Base-by-base conservation (phyloP, 2,113 vertebrate genomes). In the Tetraodon nigroviridis region DNA sequence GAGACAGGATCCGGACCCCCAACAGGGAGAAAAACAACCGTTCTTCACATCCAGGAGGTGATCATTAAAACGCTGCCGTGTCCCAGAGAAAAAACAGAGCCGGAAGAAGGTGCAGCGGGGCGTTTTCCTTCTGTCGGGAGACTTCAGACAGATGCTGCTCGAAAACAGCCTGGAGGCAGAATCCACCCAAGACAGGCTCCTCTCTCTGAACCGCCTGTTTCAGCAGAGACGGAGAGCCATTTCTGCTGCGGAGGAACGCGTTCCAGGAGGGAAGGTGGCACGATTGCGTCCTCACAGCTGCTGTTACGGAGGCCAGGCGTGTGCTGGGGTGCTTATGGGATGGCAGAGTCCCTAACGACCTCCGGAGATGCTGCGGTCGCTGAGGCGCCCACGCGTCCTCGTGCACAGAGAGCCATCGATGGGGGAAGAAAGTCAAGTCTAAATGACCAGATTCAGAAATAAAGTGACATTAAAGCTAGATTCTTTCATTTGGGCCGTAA, bases 61-160 rank as follows among this genome's bases (percentile, higher is more conserved):
- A 64, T 76, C 62, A 76, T 85, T 81, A 73, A 77, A 77, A 65
- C 48, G 56, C 32, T 37, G 32, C 7, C 32, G 8, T 7, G 17
- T 27, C 24, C 24, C 24, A 27, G 24, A 27, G 24, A 27, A 27
- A 1, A 27, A 5, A 27, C 2, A 27, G 24, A 27, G 24, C 5
- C 24, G 24, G 24, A 6, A 6, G 24, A 6, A 27, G 24, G 24
- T 27, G 24, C 24, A 27, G 24, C 24, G 7, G 15, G n/a, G 8
- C 15, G 44, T n/a, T 8, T 16, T 3, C n/a, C 15, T 46, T 46
- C 14, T n/a, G 44, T 46, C n/a, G 15, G 5, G n/a, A 16, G 44
- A 46, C 69, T 66, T 37, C 32, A 37, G 32, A 11, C 32, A 11
- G 32, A 37, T 37, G 32, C 32, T 37, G 32, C 32, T 12, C 1